Base-by-base conservation (phyloP, 2,113 vertebrate species). In the Pipra filicauda region DNA sequence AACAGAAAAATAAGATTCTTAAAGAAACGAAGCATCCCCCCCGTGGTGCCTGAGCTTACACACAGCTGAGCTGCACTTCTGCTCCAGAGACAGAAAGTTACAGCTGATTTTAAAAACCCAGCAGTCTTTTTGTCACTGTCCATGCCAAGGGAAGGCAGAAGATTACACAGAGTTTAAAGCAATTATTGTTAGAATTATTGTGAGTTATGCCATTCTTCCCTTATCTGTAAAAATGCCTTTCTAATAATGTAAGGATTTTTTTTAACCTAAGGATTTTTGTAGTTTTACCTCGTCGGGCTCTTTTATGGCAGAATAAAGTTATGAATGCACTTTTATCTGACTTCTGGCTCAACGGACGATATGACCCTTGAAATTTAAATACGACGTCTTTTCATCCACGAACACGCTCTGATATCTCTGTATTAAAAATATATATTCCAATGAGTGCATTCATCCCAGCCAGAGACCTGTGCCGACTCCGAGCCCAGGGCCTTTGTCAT, bases 321-420 rank as follows among this genome's bases (percentile, higher is more conserved):
- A 80, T 9, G 84, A 95, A 69, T 78, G 55, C 49, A 54, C 91
- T 96, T 95, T 88, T 51, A 94, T 87, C 91, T 75, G 37, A 87
- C 83, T 95, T 74, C 46, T 83, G 79, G 72, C 86, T 93, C 86
- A 85, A 83, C 7, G 7, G 86, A 92, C 3, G 15, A 27, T 51
- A 54, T 16, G 74, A 82, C 87, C 94, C 87, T 93, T 95, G 87
- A 95, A 92, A 97, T 94, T 95, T 92, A 91, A 95, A 96, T 85
- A 83, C 12, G 26, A 37, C 17, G 74, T 46, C 84, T 91, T 92
- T 95, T 95, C 89, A 96, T 87, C 91, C 94, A 69, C 14, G 16
- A 95, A 69, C 84, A 54, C 1, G 20, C 87, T 94, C 87, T 62
- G 85, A 62, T 88, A 89, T 54, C 66, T 94, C 83, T 59, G 31